Evolutionary conservation across 1,140 invertebrate species (phyloP), one percentile per base, ranked within the genome.

Genomic region (Diuraphis noxia): DNA sequence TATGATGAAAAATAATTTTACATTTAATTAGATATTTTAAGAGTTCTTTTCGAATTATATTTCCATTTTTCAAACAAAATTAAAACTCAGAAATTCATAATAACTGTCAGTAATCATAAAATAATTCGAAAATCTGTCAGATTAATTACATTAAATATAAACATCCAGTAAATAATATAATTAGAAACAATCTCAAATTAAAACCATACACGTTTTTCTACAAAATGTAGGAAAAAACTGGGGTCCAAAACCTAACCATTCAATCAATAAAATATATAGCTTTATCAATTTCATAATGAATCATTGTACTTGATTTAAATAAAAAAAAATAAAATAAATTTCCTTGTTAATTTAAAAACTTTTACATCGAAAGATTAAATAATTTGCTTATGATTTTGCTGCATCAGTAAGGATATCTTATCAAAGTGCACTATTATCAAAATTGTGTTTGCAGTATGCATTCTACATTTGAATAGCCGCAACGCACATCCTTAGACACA

Each of bases 391-490:
- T 72, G 56, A n/a, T n/a, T 17, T n/a, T 72, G 5, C 13, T 56
- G 25, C 30, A 17, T 46, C 43, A 17, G 43, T 13, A 56, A 56
- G 9, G 25, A n/a, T 72, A 72, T n/a, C 13, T 13, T n/a, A 5
- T 17, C 30, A 13, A 30, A n/a, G 3, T 2, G 0, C 25, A 3
- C 30, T 63, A n/a, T 30, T 10, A 4, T 4, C 56, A 30, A 63
- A 3, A 30, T 63, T 63, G 30, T 72, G 30, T 17, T n/a, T n/a
- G 10, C 17, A 72, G 13, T n/a, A 72, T n/a, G 30, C n/a, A 17
- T n/a, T 72, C 30, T n/a, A 72, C 30, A 5, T n/a, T 2, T 0
- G n/a, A 4, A n/a, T 0, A n/a, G n/a, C n/a, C 13, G 4, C 2
- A 72, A 72, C 0, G 30, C 4, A 17, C 5, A 72, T 72, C 0